Evolutionary conservation across 2,797 vertebrate genomes (phyloP).

Genomic region (Synaphobranchus kaupii): DNA sequence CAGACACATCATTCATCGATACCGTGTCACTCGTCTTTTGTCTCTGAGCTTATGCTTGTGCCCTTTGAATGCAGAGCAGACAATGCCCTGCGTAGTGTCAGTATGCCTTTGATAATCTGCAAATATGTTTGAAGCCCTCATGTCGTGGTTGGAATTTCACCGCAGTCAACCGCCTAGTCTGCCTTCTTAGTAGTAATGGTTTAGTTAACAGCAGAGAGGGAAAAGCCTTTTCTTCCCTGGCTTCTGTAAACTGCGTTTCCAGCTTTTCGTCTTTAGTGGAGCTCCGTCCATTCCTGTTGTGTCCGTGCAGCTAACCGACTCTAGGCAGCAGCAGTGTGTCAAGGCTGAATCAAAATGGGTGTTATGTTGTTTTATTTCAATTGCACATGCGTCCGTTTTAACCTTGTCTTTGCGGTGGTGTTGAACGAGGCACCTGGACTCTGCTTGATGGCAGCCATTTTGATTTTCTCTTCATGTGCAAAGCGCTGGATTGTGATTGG

Average conservation of each 20-base stretch:
- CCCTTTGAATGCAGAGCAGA: not conserved
- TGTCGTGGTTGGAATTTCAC: not conserved
- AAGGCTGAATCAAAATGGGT: not conserved
- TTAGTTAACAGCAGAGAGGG: not conserved
- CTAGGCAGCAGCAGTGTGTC: not conserved
- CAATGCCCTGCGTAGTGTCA: not conserved
- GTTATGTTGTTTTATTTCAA: not conserved
- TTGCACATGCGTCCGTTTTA: not conserved
- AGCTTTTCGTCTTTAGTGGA: not conserved
- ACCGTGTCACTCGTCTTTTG: not conserved
- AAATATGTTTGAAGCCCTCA: not conserved
- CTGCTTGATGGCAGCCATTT: not conserved
- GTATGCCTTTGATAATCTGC: constrained; percentile 14
- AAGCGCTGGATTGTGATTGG: not conserved
- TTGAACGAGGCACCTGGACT: not conserved
- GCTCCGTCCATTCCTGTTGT: not conserved
- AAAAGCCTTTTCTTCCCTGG: not conserved
- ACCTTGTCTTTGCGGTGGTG: not conserved
- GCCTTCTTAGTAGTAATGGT: constrained; percentile 10
- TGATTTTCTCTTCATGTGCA: not conserved
- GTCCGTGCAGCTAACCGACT: not conserved
- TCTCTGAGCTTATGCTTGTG: constrained; percentile 26
- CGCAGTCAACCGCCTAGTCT: not conserved
- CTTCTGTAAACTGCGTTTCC: not conserved
- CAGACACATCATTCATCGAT: constrained; percentile 15